Evolutionary conservation across 1,140 invertebrate genomes (phyloP).

Genomic region (Wasmannia auropunctata): DNA sequence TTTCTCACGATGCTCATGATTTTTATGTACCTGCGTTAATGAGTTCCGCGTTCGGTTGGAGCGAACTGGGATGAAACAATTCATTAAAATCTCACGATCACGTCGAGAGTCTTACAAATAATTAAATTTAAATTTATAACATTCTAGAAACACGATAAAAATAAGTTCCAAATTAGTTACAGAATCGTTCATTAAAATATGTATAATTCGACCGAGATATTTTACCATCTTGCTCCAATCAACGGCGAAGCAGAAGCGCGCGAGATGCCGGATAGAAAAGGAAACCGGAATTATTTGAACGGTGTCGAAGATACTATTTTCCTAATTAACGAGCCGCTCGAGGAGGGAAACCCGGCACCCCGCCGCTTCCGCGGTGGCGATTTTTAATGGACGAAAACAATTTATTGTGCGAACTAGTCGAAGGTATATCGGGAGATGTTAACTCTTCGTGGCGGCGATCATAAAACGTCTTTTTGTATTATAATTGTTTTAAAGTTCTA

Average conservation of each 20-base stretch:
- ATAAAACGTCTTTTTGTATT: constrained; percentile 20
- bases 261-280: constrained; percentile 3
- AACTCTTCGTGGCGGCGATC: constrained; percentile 54
- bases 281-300: constrained; percentile 27
- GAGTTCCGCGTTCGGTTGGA: constrained; percentile 11
- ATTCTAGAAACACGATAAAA: not conserved
- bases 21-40: constrained; percentile 49
- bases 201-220: not conserved
- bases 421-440: constrained; percentile 24
- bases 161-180: not conserved
- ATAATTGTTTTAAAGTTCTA: constrained; percentile 29
- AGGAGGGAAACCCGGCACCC: not conserved
- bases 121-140: constrained; percentile 14
- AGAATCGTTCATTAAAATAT: not conserved
- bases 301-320: constrained; percentile 47
- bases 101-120: too few relatives aligned
- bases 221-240: constrained; percentile 9
- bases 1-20: constrained; percentile 36
- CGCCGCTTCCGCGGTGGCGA: constrained; percentile 19
- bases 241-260: constrained; percentile 12
- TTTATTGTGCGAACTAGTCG: constrained; percentile 47
- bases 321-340: constrained; percentile 34
- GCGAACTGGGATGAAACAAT: not conserved
- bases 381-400: constrained; percentile 47
- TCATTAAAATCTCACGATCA: not conserved